These are phyloP conservation scores for Aporophyla nigra DNA, from an alignment of 2,888 invertebrate species.

Conservation along the genomic window DNA sequence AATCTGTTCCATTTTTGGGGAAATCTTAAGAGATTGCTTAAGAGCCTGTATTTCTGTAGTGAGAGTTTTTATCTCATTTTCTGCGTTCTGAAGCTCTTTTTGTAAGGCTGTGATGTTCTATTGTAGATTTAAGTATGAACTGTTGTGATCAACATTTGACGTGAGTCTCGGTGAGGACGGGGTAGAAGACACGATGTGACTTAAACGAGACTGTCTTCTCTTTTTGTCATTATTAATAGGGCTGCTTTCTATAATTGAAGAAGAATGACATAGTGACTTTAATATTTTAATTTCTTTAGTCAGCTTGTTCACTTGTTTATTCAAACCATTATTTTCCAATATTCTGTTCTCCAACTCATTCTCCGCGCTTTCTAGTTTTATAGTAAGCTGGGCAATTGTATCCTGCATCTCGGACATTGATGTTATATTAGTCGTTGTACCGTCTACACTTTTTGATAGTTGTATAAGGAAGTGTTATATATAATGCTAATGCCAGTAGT, in stretches of 20 bases:
- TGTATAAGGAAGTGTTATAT: too few relatives aligned
- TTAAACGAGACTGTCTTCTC: not conserved
- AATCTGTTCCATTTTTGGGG: not conserved
- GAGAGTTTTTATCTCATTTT: constrained; percentile 4
- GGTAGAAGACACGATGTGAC: constrained; percentile 1
- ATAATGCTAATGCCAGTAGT: too few relatives aligned
- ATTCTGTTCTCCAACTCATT: too few relatives aligned
- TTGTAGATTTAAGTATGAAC: too few relatives aligned
- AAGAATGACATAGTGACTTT: too few relatives aligned
- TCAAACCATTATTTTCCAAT: too few relatives aligned
- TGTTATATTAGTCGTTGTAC: not conserved
- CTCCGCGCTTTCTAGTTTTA: too few relatives aligned
- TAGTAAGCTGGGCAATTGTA: not conserved
- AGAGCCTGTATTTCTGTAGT: constrained; percentile 10
- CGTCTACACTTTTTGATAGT: constrained; percentile 5
- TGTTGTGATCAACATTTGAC: not conserved
- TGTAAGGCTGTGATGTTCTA: not conserved
- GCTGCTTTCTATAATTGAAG: too few relatives aligned
- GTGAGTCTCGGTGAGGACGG: constrained; percentile 1
- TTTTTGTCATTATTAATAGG: too few relatives aligned
- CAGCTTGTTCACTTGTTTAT: too few relatives aligned
- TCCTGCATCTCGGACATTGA: constrained; percentile 35
- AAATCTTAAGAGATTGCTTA: not conserved
- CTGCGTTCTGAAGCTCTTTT: constrained; percentile 1
- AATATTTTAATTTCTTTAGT: too few relatives aligned